phyloP scores from a whole-genome alignment of 2,888 invertebrate species.

The Lycaena phlaeas region DNA sequence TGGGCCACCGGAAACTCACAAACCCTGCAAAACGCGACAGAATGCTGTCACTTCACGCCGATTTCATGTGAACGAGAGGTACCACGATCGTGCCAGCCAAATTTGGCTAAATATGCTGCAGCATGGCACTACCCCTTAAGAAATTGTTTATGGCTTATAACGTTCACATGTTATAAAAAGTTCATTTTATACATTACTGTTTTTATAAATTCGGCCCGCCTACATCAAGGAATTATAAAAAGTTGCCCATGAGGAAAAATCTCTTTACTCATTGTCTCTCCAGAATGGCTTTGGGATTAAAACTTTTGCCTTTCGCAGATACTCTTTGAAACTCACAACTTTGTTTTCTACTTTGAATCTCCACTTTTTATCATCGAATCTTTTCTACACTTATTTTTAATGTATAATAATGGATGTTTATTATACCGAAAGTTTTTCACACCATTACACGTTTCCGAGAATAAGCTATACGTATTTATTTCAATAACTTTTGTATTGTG shows the following conservation, averaged over 20 bases:
- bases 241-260: conserved; percentile 1
- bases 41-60: background rate
- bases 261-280: conserved; percentile 5
- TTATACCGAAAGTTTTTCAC: background rate
- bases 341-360: conserved; percentile 6
- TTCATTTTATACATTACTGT: no score
- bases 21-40: no score
- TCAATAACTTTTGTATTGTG: no score
- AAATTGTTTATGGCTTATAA: no score
- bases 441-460: no score
- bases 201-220: no score
- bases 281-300: conserved; percentile 5
- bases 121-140: background rate
- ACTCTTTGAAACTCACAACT: conserved; percentile 5
- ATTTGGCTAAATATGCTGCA: no score
- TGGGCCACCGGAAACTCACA: no score
- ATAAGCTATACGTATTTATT: no score
- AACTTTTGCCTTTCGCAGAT: conserved; percentile 5
- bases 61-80: background rate
- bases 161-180: no score
- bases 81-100: no score
- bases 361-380: background rate
- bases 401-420: background rate
- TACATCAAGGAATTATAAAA: background rate
- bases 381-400: background rate